Evolutionary conservation across 2,113 vertebrate species (phyloP).

Genomic region (Ceuthmochares aereus): DNA sequence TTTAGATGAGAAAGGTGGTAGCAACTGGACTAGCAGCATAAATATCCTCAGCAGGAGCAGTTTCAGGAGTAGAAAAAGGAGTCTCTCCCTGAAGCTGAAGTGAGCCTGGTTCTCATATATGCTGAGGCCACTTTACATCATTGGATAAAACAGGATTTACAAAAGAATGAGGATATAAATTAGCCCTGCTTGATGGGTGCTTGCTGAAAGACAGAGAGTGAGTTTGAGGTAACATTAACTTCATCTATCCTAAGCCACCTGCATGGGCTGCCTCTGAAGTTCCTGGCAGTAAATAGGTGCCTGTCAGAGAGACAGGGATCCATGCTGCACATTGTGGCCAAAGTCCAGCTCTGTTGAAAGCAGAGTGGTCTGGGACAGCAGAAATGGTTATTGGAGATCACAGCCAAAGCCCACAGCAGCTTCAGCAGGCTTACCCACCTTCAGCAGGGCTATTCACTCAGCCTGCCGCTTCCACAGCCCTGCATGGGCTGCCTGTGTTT

Average conservation of each 20-base stretch:
- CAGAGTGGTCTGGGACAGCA: neutral
- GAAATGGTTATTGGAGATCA: neutral
- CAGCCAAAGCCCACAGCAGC: neutral
- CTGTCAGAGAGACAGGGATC: neutral
- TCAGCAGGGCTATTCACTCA: neutral
- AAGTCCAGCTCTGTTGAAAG: neutral
- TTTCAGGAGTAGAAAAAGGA: neutral
- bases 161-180: fast-evolving
- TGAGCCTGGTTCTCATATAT: neutral
- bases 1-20: neutral
- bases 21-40: neutral
- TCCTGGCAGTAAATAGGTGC: neutral
- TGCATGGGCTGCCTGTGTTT: neutral
- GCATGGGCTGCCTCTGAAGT: neutral
- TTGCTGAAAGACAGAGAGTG: neutral
- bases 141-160: neutral
- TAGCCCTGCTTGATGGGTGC: neutral
- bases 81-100: neutral
- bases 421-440: neutral
- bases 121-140: no score
- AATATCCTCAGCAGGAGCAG: neutral
- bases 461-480: neutral
- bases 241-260: neutral
- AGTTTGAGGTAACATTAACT: neutral
- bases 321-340: fast-evolving